phyloP scores from a whole-genome alignment of 1,140 invertebrate genomes.

The Euborellia annulipes region DNA sequence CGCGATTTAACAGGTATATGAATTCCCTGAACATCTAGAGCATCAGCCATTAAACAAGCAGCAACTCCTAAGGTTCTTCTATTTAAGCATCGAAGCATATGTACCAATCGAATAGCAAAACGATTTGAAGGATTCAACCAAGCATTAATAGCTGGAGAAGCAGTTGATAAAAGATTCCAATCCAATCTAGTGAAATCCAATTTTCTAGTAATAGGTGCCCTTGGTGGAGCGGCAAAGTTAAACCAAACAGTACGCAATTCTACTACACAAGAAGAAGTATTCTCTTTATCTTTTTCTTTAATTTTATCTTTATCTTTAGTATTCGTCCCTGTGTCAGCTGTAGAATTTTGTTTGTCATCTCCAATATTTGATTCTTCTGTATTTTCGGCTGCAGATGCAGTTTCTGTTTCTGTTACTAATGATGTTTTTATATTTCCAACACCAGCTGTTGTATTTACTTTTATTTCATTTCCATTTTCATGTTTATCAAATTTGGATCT shows the following conservation, averaged over 20 bases:
- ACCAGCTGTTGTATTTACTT: constrained; percentile 26
- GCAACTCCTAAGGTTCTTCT: constrained; percentile 69
- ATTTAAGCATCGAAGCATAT: constrained; percentile 59
- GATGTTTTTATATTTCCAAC: constrained; percentile 21
- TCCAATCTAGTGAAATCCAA: constrained; percentile 90
- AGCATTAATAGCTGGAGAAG: constrained; percentile 88
- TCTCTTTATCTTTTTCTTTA: constrained; percentile 32
- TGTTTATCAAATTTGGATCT: constrained; percentile 58
- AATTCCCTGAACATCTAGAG: constrained; percentile 65
- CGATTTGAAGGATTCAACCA: constrained; percentile 94
- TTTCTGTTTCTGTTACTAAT: no score
- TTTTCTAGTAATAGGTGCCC: constrained; percentile 84
- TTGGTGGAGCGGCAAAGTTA: constrained; percentile 90
- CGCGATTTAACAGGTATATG: constrained; percentile 81
- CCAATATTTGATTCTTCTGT: no score
- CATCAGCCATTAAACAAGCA: constrained; percentile 88
- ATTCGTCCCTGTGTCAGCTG: constrained; percentile 9
- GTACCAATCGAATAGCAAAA: constrained; percentile 63
- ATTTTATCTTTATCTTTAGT: constrained; percentile 9
- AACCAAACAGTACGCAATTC: constrained; percentile 88
- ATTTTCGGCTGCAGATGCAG: no score
- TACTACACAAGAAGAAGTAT: constrained; percentile 63
- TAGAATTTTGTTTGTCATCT: no score
- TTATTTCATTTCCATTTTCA: constrained; percentile 40
- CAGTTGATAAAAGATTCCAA: constrained; percentile 92